Conservation (phyloP, 2,888 invertebrate species). For the Clepsis dumicolana region DNA sequence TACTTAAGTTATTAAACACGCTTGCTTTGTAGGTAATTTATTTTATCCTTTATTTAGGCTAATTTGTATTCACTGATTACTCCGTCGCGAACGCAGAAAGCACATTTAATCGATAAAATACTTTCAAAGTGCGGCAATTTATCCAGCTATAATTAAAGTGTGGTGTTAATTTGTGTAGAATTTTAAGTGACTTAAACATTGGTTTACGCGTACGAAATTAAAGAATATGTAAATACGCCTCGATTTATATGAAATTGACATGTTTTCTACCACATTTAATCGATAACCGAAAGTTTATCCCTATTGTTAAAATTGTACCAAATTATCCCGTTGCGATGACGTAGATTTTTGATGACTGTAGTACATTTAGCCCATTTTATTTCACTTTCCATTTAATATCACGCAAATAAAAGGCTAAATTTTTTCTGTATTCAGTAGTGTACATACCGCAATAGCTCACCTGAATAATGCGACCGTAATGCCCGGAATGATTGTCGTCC, state of each 20-base stretch:
- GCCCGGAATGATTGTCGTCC: constrained; percentile 33
- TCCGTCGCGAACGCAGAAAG: constrained; percentile 21
- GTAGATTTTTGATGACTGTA: too few relatives aligned
- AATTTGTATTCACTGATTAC: constrained; percentile 43
- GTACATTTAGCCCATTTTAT: neutral
- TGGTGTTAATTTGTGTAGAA: too few relatives aligned
- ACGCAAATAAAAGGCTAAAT: neutral
- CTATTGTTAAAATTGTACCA: too few relatives aligned
- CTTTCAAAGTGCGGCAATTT: constrained; percentile 4
- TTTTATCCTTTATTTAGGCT: constrained; percentile 42
- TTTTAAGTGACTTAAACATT: too few relatives aligned
- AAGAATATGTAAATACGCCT: too few relatives aligned
- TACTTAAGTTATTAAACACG: constrained; percentile 15
- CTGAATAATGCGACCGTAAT: constrained; percentile 37
- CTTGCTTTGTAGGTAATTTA: constrained; percentile 28
- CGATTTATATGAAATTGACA: too few relatives aligned
- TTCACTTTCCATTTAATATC: neutral
- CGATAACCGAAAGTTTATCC: too few relatives aligned
- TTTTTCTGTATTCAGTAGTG: neutral
- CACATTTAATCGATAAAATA: constrained; percentile 2
- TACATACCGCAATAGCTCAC: constrained; percentile 17
- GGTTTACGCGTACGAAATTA: too few relatives aligned
- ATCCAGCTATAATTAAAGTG: too few relatives aligned
- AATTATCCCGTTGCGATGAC: too few relatives aligned
- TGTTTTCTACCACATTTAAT: too few relatives aligned